Percentiles rank a stretch among this genome's conserved stretches.
Evolutionary conservation across 2,888 invertebrate species (phyloP).

Genomic region (Gortyna flavago): DNA sequence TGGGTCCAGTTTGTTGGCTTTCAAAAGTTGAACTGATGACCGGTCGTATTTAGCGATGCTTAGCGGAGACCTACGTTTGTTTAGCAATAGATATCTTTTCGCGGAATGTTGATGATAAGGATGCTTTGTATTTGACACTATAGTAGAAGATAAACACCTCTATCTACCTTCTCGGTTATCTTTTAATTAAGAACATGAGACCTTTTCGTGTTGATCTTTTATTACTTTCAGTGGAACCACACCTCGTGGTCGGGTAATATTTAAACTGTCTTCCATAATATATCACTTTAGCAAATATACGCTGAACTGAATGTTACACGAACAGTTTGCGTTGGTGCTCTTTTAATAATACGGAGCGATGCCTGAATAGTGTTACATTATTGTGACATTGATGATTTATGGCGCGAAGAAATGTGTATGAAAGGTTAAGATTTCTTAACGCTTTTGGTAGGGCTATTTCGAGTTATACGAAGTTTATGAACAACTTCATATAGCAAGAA

Average conservation of each 20-base stretch:
- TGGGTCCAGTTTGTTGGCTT: not conserved
- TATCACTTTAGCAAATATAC: conserved; percentile 50
- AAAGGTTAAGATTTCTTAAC: not conserved
- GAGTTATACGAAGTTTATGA: not conserved
- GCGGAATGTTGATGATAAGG: not conserved
- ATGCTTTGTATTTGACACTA: not conserved
- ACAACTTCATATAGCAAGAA: not conserved
- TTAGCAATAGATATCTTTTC: not conserved
- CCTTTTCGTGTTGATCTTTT: not conserved
- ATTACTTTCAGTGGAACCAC: not conserved
- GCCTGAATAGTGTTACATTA: too few relatives aligned
- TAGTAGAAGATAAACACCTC: not conserved
- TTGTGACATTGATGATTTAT: not conserved
- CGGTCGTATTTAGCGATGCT: not conserved
- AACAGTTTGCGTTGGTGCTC: conserved; percentile 27
- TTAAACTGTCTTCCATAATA: conserved; percentile 60
- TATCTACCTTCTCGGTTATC: not conserved
- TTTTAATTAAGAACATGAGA: not conserved
- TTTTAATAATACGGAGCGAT: not conserved
- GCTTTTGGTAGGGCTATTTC: not conserved
- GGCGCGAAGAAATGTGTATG: not conserved
- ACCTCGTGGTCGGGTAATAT: conserved; percentile 47
- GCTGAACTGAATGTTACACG: conserved; percentile 30
- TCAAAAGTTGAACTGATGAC: not conserved
- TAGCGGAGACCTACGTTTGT: not conserved